Conservation (phyloP, 35 echinoderm and acorn worm genomes). For the Patiria miniata region DNA sequence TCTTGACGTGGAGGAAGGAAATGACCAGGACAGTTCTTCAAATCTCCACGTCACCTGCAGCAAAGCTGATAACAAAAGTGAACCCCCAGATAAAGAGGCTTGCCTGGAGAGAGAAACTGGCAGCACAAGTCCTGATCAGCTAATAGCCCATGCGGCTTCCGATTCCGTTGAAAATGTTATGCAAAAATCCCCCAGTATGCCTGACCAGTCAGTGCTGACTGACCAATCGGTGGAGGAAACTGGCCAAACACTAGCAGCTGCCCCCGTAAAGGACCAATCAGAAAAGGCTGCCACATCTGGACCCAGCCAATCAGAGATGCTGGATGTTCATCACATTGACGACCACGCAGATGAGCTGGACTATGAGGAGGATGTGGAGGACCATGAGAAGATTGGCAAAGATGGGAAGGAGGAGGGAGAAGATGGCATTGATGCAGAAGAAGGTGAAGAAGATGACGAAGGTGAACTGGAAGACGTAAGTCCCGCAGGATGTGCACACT, state of each 20-base stretch:
- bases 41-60: too few relatives aligned
- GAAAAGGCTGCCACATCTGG: neutral
- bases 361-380: slow-evolving; percentile 95
- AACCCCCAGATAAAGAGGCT: too few relatives aligned
- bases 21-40: neutral
- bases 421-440: slow-evolving; percentile 61
- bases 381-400: slow-evolving; percentile 59
- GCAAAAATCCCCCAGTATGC: neutral
- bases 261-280: neutral
- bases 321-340: slow-evolving; percentile 80
- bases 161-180: neutral
- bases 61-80: too few relatives aligned
- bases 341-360: slow-evolving; percentile 84
- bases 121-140: neutral
- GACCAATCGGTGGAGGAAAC: neutral
- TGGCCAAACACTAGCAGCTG: neutral
- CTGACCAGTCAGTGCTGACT: neutral
- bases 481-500: too few relatives aligned
- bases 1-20: neutral
- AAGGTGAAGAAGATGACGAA: slow-evolving; percentile 69
- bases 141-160: neutral
- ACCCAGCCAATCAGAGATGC: slow-evolving; percentile 43
- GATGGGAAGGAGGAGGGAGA: slow-evolving; percentile 37
- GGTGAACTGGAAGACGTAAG: slow-evolving; percentile 42
- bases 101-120: too few relatives aligned